Conservation (phyloP, 2,113 vertebrate genomes). For the Paramormyrops kingsleyae region DNA sequence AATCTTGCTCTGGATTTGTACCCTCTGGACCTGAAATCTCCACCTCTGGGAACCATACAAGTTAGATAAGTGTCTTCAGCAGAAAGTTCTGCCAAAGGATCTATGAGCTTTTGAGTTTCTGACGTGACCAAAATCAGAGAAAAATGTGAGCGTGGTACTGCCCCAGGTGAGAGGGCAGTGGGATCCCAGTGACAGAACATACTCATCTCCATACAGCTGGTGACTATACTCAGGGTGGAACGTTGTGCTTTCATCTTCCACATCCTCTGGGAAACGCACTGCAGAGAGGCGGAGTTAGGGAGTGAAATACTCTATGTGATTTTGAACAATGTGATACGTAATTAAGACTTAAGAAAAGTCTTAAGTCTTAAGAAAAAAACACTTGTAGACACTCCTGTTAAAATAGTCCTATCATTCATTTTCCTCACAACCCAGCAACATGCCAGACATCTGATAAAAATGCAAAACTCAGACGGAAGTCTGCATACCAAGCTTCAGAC, state of each 20-base stretch:
- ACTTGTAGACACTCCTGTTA: not conserved
- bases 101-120: not conserved
- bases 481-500: constrained; percentile 84
- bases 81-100: not conserved
- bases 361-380: not conserved
- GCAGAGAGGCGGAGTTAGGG: constrained; percentile 6
- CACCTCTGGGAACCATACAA: not conserved
- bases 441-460: not conserved
- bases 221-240: constrained; percentile 96
- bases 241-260: constrained; percentile 86
- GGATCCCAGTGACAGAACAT: constrained; percentile 52
- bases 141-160: not conserved
- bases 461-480: not conserved
- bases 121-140: not conserved
- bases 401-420: not conserved
- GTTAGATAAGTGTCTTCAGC: not conserved
- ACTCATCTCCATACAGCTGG: constrained; percentile 97
- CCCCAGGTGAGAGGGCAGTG: not conserved
- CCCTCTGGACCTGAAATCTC: too few species aligned
- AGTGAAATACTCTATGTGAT: not conserved
- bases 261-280: constrained; percentile 93
- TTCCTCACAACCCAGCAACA: not conserved
- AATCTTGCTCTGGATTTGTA: too few species aligned
- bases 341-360: not conserved
- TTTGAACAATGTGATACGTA: not conserved